Conservation (phyloP, 2,797 vertebrate genomes). For the Sebastes nivosus region DNA sequence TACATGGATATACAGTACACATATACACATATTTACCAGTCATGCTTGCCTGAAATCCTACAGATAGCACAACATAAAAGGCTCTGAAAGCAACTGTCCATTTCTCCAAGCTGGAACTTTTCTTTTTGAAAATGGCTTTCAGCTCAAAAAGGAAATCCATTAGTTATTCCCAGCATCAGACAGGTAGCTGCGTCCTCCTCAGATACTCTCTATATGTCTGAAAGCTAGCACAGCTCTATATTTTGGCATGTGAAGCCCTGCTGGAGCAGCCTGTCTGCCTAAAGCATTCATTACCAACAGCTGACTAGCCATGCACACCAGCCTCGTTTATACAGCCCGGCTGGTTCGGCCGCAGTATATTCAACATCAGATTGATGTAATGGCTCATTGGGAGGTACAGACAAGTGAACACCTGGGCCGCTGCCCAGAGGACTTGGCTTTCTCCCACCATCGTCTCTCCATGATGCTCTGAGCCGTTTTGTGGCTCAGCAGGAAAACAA, state of each 20-base stretch:
- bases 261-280: constrained; percentile 4
- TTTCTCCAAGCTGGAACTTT: constrained; percentile 13
- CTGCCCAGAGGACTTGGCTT: constrained; percentile 42
- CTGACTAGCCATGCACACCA: constrained; percentile 59
- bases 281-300: constrained; percentile 64
- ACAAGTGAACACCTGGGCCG: constrained; percentile 63
- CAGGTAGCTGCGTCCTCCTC: constrained; percentile 6
- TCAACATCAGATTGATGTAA: constrained; percentile 54
- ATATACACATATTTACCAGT: fast-evolving
- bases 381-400: constrained; percentile 49
- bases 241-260: constrained; percentile 30
- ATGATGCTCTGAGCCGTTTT: constrained; percentile 41
- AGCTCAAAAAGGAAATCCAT: constrained; percentile 30
- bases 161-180: not conserved
- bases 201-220: constrained; percentile 36
- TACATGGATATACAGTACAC: not conserved
- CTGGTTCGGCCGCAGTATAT: constrained; percentile 14
- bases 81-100: constrained; percentile 28
- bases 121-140: constrained; percentile 18
- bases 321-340: constrained; percentile 56
- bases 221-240: constrained; percentile 44
- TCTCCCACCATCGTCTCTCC: constrained; percentile 34
- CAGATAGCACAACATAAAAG: constrained; percentile 26
- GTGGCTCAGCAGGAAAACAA: constrained; percentile 55
- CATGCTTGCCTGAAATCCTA: constrained; percentile 9